Percentiles rank a stretch among this genome's conserved stretches.
phyloP scores from a whole-genome alignment of 2,888 invertebrate genomes.

The Notodonta dromedarius region DNA sequence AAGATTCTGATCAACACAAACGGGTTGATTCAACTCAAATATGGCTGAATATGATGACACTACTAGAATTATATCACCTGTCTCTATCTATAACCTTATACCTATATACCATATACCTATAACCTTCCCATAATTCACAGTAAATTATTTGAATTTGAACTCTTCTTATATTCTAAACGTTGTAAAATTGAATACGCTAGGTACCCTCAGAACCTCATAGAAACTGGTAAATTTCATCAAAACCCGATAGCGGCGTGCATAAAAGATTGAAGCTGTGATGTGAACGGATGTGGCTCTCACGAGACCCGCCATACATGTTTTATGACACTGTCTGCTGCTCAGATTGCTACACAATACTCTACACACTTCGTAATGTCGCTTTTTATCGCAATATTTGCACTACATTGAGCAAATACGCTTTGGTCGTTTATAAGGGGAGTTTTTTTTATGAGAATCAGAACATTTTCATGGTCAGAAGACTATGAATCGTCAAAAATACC shows the following conservation, averaged over 20 bases:
- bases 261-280: conserved; percentile 28
- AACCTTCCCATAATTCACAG: no score
- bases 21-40: no score
- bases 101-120: no score
- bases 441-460: no score
- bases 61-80: no score
- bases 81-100: no score
- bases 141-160: background rate
- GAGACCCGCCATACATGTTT: conserved; percentile 31
- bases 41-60: no score
- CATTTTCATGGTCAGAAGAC: no score
- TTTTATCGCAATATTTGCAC: conserved; percentile 36
- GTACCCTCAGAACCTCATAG: conserved; percentile 6
- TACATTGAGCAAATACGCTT: conserved; percentile 29
- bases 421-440: conserved; percentile 15
- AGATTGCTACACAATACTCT: conserved; percentile 34
- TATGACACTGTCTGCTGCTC: conserved; percentile 31
- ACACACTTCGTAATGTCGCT: conserved; percentile 18
- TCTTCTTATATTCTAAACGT: background rate
- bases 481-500: no score
- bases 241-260: conserved; percentile 28
- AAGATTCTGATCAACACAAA: no score
- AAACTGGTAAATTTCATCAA: conserved; percentile 19
- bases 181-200: background rate
- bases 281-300: conserved; percentile 26